Percentiles rank a stretch among this genome's conserved stretches.
Evolutionary conservation across 2,888 invertebrate species (phyloP).

Genomic region (Scrobipalpa atriplicella): DNA sequence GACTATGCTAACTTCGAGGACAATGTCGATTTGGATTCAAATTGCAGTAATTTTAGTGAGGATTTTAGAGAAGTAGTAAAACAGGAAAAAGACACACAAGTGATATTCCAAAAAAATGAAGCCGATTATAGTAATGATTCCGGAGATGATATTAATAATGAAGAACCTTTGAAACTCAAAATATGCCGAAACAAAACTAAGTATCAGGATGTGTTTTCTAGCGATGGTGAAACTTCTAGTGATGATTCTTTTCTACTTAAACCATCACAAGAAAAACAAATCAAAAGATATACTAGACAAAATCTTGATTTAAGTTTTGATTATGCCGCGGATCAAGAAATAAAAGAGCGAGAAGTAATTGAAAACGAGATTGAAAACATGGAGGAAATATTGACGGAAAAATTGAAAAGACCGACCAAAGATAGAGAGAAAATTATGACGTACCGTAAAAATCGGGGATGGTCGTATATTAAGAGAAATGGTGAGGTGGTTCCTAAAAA

Average conservation of each 20-base stretch:
- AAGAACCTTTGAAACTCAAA: not conserved
- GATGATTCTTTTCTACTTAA: not conserved
- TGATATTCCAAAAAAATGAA: not conserved
- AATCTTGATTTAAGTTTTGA: not conserved
- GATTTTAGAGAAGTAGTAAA: not conserved
- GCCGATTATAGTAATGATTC: not conserved
- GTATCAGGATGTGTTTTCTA: not conserved
- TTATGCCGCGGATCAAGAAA: not conserved
- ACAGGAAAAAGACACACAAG: not conserved
- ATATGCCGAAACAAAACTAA: not conserved
- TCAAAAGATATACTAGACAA: not conserved
- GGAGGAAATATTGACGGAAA: slow-evolving; percentile 15
- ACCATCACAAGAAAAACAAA: not conserved
- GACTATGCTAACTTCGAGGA: not conserved
- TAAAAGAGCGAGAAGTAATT: not conserved
- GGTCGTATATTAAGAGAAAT: not conserved
- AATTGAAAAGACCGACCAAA: slow-evolving; percentile 12
- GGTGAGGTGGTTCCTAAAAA: slow-evolving; percentile 11
- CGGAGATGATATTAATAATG: not conserved
- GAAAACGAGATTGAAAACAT: not conserved
- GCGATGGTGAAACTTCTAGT: not conserved
- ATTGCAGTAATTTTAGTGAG: slow-evolving; percentile 19
- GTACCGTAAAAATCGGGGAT: not conserved
- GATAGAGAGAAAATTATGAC: slow-evolving; percentile 8
- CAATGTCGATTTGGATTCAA: not conserved